phyloP scores from a whole-genome alignment of 1,140 invertebrate species.

The Cepaea nemoralis region DNA sequence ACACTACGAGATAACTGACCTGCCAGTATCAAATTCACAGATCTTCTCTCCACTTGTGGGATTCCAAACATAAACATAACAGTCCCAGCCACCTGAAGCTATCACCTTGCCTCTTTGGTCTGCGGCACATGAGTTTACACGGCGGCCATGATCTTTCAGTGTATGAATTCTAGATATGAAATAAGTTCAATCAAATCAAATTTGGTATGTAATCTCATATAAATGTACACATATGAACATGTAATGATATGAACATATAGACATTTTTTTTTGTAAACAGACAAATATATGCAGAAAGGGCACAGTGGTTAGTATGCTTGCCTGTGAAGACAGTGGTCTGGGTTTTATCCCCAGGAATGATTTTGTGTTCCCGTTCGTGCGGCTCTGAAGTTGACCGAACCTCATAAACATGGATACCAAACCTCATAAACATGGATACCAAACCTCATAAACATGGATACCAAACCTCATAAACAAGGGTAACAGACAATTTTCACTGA shows the following conservation, averaged over 20 bases:
- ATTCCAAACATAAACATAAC: constrained; percentile 68
- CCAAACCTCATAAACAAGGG: no score
- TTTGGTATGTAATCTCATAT: background rate
- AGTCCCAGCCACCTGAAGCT: constrained; percentile 70
- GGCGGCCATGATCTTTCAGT: constrained; percentile 63
- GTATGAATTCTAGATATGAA: constrained; percentile 59
- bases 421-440: no score
- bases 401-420: no score
- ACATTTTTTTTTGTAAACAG: background rate
- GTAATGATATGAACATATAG: background rate
- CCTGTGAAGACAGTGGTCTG: no score
- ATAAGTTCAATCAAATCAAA: constrained; percentile 2
- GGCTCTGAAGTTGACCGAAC: no score
- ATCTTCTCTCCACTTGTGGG: constrained; percentile 56
- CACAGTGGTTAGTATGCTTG: no score
- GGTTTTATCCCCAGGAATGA: no score
- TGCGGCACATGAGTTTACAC: constrained; percentile 63
- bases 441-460: no score
- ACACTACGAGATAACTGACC: constrained; percentile 41
- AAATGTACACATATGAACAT: background rate
- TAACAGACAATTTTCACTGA: no score
- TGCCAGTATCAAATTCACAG: constrained; percentile 57
- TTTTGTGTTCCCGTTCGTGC: no score
- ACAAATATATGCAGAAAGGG: background rate
- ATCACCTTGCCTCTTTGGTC: constrained; percentile 62